phyloP scores from a whole-genome alignment of 1,140 invertebrate species.

The Campoletis sonorensis region DNA sequence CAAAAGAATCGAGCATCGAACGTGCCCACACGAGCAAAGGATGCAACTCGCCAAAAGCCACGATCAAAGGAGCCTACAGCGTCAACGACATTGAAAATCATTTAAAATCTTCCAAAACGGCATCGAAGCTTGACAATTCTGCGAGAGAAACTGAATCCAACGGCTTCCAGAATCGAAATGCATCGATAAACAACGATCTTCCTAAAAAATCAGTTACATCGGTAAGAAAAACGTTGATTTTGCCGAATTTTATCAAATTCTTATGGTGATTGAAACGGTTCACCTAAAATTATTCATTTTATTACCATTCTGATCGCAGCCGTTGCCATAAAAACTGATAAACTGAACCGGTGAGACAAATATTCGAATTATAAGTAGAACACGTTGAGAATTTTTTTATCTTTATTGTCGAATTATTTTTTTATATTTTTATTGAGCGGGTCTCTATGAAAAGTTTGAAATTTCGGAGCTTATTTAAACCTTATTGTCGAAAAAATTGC shows the following conservation, averaged over 20 bases:
- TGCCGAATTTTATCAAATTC: too few species aligned
- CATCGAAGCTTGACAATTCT: not conserved
- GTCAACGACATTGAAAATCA: not conserved
- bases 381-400: too few species aligned
- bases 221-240: not conserved
- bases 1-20: not conserved
- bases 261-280: too few species aligned
- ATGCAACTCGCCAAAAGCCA: not conserved
- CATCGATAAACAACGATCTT: not conserved
- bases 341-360: too few species aligned
- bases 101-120: not conserved
- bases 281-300: too few species aligned
- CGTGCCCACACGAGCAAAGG: not conserved
- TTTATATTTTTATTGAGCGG: too few species aligned
- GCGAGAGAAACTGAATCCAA: not conserved
- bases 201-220: not conserved
- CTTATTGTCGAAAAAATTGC: too few species aligned
- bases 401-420: not conserved
- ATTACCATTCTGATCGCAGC: too few species aligned
- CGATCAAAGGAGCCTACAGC: constrained; percentile 1
- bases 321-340: too few species aligned
- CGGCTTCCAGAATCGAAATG: not conserved
- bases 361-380: too few species aligned
- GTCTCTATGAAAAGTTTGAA: too few species aligned
- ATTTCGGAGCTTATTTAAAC: too few species aligned